Evolutionary conservation across 1,140 invertebrate genomes (phyloP).

Genomic region (Drosophila nikananu): DNA sequence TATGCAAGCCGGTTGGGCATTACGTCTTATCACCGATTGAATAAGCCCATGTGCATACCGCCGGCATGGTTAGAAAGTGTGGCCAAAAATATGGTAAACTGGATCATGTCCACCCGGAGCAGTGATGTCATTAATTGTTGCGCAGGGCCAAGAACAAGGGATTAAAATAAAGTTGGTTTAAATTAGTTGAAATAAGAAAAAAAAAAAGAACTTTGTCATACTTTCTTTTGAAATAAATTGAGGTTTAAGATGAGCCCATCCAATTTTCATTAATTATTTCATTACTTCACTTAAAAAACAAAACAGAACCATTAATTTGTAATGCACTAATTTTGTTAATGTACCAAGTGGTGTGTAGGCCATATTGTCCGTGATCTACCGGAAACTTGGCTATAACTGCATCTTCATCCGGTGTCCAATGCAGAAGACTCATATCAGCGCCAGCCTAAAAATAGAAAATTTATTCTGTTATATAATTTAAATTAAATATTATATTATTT

Average conservation of each 20-base stretch:
- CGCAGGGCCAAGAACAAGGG: neutral
- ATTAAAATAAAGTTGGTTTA: neutral
- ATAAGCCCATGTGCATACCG: constrained; percentile 50
- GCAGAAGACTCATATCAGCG: neutral
- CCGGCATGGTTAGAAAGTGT: constrained; percentile 67
- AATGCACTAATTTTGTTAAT: no score
- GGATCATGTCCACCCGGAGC: neutral
- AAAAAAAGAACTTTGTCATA: no score
- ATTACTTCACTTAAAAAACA: no score
- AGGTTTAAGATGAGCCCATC: no score
- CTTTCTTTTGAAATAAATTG: no score
- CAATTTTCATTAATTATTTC: no score
- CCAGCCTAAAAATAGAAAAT: constrained; percentile 3
- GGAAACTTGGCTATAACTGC: constrained; percentile 23
- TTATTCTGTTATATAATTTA: neutral
- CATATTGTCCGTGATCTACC: no score
- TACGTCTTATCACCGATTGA: constrained; percentile 79
- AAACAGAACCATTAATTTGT: no score
- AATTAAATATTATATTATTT: no score
- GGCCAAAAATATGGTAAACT: constrained; percentile 21
- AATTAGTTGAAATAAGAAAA: no score
- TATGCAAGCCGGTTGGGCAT: constrained; percentile 66
- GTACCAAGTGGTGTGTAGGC: no score
- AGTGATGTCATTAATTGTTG: neutral
- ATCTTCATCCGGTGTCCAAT: constrained; percentile 12